Conservation (phyloP, 1,140 invertebrate genomes). For the Microplitis mediator region DNA sequence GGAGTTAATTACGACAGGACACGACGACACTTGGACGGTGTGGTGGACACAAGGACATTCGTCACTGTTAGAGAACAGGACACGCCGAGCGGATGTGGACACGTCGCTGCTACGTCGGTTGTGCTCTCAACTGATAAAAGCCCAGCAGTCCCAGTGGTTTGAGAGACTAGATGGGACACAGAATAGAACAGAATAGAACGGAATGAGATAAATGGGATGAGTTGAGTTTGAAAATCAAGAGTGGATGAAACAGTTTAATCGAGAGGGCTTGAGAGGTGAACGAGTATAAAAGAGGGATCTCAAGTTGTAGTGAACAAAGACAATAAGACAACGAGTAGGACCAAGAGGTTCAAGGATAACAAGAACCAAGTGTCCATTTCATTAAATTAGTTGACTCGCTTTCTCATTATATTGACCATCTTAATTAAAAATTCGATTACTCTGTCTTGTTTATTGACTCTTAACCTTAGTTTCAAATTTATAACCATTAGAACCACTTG, state of each 20-base stretch:
- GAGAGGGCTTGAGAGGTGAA: background rate
- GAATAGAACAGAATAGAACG: background rate
- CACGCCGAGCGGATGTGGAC: background rate
- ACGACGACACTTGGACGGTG: background rate
- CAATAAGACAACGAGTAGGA: no score
- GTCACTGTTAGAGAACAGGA: constrained; percentile 18
- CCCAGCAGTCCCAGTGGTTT: background rate
- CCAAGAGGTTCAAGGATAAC: background rate
- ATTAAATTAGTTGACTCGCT: constrained; percentile 31
- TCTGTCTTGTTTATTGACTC: background rate
- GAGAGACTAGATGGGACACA: background rate
- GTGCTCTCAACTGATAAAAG: background rate
- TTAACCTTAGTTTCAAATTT: background rate
- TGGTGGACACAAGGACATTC: constrained; percentile 11
- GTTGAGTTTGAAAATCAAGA: background rate
- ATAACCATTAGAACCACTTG: background rate
- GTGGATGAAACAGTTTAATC: constrained; percentile 25
- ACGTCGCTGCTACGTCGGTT: no score
- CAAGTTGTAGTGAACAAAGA: background rate
- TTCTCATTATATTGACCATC: constrained; percentile 16
- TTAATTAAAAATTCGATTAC: constrained; percentile 27
- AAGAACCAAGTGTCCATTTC: constrained; percentile 17
- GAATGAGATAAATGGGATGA: background rate
- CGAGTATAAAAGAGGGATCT: background rate
- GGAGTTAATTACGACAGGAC: constrained; percentile 23